phyloP scores from a whole-genome alignment of 2,113 vertebrate genomes.

The Lophotis ruficrista region DNA sequence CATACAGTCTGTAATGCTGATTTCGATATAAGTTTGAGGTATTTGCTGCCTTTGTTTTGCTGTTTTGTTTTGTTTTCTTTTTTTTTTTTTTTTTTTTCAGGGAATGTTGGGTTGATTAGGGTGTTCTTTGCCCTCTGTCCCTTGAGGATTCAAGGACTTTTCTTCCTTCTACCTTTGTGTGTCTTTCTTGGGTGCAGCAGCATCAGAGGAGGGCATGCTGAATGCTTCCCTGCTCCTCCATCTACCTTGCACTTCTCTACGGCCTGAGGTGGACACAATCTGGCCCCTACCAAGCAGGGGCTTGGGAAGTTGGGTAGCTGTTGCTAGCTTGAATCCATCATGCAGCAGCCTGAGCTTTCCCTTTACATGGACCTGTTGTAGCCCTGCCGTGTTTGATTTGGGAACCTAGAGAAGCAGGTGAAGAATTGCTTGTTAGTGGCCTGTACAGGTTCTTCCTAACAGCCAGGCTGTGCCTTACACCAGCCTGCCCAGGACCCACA shows the following conservation, averaged over 20 bases:
- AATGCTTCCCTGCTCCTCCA: not conserved
- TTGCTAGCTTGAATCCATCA: not conserved
- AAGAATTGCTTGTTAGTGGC: not conserved
- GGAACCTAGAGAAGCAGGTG: not conserved
- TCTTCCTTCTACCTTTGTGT: not conserved
- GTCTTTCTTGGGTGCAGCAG: not conserved
- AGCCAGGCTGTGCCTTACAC: not conserved
- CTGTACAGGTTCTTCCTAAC: not conserved
- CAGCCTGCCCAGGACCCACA: not conserved
- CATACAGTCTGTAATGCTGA: not conserved
- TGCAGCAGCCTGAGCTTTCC: not conserved
- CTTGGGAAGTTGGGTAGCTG: not conserved
- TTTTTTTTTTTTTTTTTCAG: not conserved
- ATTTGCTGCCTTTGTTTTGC: not conserved
- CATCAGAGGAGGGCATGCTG: not conserved
- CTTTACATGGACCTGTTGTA: not conserved
- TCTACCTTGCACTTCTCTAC: not conserved
- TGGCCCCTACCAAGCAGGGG: not conserved
- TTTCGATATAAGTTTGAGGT: not conserved
- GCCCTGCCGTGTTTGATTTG: not conserved
- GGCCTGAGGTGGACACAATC: not conserved
- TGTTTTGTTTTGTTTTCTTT: not conserved
- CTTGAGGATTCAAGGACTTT: not conserved
- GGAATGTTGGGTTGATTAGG: not conserved
- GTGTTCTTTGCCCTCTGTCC: not conserved